Evolutionary conservation across 2,888 invertebrate species (phyloP), one percentile per base, ranked within the genome.

Genomic region (Calliscelio sp.): DNA sequence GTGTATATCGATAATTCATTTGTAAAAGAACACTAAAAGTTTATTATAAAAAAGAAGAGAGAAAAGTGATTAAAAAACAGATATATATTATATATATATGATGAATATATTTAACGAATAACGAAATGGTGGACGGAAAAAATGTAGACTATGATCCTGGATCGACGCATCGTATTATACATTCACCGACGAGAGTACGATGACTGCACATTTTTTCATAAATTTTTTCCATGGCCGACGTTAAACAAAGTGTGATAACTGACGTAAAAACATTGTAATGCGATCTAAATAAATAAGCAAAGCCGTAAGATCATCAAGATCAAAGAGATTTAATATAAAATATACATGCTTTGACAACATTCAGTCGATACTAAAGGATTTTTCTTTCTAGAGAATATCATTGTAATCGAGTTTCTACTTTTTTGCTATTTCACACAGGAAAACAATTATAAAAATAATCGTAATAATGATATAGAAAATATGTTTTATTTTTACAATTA

Each of bases 141-240:
- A 81, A 84, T 77, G 84, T 81, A 84, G 80, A 84, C 73, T 66
- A 77, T 68, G 75, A 75, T 85, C 75, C 81, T 81, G 81, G 59
- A 85, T 81, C 85, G 70, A 78, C 59, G 46, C 74, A 71, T 81
- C 79, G 81, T 75, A 84, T 84, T 66, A 66, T n/a, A n/a, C 44
- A 65, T 78, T 81, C 70, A 79, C 68, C 73, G 65, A 81, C 71
- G 81, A 81, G 68, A 74, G 53, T 70, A 79, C 75, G 74, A 85
- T 75, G 81, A 85, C 78, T 79, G 85, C 81, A 81, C 71, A 81
- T 75, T 85, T 85, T 80, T 84, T 84, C 84, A 46, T 78, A 59
- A 78, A 24, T 20, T 71, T 79, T 79, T 84, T 78, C 73, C 82
- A 83, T 73, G 68, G 53, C 70, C 61, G 49, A 55, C 53, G 78